Percentiles rank a stretch among this genome's conserved stretches.
Evolutionary conservation across 2,888 invertebrate species (phyloP).

Genomic region (Acrocyrtus sp.): DNA sequence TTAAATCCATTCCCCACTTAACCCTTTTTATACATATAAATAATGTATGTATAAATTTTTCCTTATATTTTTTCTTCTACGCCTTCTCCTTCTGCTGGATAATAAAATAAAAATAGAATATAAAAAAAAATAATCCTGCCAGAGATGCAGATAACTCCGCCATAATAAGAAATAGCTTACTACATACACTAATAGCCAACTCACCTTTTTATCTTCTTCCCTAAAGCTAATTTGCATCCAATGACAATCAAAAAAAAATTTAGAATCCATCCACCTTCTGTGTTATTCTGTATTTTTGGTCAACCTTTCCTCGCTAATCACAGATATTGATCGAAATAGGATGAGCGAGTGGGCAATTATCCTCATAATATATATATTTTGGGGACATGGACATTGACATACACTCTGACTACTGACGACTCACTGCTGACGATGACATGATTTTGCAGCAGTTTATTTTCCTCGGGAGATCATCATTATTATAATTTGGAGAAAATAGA

Average conservation of each 20-base stretch:
- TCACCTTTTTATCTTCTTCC: no score
- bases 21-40: no score
- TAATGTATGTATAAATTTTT: no score
- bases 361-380: background rate
- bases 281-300: no score
- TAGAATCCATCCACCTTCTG: no score
- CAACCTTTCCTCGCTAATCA: no score
- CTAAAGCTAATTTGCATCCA: conserved; percentile 51
- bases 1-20: no score
- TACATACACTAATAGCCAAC: background rate
- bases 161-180: no score
- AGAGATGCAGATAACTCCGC: conserved; percentile 5
- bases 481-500: background rate
- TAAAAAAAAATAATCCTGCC: conserved; percentile 11
- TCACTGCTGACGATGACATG: background rate
- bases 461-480: background rate
- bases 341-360: no score
- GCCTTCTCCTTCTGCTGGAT: conserved; percentile 9
- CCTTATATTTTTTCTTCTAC: conserved; percentile 17
- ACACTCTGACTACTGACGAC: background rate
- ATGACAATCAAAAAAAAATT: conserved; percentile 54
- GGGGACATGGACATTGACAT: background rate
- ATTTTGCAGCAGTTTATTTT: background rate
- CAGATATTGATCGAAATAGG: no score
- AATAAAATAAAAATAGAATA: background rate